A percentile compares a stretch with the other conserved stretches of the same genome.
These are phyloP conservation scores for Boulengeromyrus knoepffleri DNA, from an alignment of 2,113 vertebrate genomes.

Conservation along the genomic window DNA sequence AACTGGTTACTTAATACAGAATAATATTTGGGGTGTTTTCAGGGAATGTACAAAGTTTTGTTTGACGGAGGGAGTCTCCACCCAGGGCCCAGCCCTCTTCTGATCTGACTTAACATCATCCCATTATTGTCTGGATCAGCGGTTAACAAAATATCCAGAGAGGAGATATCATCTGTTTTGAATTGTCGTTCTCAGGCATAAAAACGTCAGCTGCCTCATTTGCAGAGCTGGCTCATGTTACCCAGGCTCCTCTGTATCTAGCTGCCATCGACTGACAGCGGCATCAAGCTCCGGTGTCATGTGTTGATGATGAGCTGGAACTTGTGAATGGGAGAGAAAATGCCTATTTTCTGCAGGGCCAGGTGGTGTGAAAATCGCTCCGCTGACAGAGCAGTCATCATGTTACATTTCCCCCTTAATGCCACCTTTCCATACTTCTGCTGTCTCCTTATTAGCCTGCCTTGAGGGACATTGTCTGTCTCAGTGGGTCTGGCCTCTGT, in stretches of 20 bases:
- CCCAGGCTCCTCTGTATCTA: not conserved
- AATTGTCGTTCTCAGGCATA: not conserved
- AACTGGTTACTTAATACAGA: not conserved
- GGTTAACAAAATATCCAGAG: not conserved
- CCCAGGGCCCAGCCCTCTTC: not conserved
- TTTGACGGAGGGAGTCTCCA: not conserved
- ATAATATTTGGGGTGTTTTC: not conserved
- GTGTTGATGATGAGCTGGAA: not conserved
- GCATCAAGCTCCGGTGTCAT: not conserved
- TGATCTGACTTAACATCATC: not conserved
- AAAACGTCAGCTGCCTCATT: not conserved
- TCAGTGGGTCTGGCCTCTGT: not conserved
- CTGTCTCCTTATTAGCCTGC: not conserved
- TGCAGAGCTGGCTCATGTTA: not conserved
- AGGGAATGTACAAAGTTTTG: not conserved
- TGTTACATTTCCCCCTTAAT: not conserved
- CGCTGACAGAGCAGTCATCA: not conserved
- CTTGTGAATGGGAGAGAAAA: not conserved
- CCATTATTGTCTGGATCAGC: not conserved
- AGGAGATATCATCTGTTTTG: conserved; percentile 1
- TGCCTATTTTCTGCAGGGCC: not conserved
- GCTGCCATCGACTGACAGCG: not conserved
- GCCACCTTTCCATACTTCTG: not conserved
- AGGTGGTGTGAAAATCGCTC: not conserved
- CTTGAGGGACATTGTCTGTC: not conserved